phyloP scores from a whole-genome alignment of 2,113 vertebrate genomes.

The Pteronura brasiliensis region DNA sequence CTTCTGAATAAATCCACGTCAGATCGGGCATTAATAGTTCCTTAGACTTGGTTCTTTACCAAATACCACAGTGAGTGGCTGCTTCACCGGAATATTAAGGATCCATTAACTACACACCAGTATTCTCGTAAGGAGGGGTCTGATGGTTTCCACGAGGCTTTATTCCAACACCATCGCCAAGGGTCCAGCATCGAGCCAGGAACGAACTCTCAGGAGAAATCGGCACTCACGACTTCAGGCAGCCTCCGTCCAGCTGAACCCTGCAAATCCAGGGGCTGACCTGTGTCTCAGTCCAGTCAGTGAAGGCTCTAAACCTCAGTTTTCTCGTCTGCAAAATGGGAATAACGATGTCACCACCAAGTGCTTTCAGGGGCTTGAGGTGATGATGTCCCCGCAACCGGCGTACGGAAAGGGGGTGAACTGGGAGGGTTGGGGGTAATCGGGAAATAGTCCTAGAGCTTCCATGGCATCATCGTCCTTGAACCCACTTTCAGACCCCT shows the following conservation, averaged over 20 bases:
- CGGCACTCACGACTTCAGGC: fast-evolving
- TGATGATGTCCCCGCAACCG: not conserved
- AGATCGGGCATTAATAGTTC: not conserved
- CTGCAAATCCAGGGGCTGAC: fast-evolving
- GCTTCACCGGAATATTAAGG: not conserved
- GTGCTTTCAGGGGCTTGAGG: not conserved
- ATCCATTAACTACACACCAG: not conserved
- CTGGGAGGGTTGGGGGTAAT: not conserved
- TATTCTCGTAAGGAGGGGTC: not conserved
- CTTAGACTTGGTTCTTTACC: not conserved
- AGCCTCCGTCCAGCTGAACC: fast-evolving
- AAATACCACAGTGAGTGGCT: not conserved
- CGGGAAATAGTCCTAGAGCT: not conserved
- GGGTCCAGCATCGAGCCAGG: not conserved
- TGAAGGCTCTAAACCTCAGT: not conserved
- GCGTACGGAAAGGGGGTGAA: not conserved
- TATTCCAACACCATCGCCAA: not conserved
- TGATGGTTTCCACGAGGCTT: not conserved
- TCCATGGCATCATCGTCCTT: not conserved
- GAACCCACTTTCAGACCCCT: not conserved
- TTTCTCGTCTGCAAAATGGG: not conserved
- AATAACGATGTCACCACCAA: not conserved
- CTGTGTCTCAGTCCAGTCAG: not conserved
- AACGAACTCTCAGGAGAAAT: not conserved
- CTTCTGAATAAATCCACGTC: not conserved